phyloP scores from a whole-genome alignment of 2,888 invertebrate genomes.

The Aphrophora alni region DNA sequence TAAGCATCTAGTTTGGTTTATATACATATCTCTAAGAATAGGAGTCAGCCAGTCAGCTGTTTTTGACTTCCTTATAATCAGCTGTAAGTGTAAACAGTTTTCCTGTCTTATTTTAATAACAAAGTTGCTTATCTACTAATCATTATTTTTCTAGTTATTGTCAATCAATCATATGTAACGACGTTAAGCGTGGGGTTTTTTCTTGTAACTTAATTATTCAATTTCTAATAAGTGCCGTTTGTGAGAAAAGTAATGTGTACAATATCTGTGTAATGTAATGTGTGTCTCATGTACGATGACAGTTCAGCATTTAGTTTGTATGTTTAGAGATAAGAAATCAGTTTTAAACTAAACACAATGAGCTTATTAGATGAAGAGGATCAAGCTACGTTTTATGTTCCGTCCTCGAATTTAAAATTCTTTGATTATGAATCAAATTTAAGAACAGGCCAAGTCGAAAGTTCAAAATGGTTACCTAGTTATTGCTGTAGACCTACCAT shows the following conservation, averaged over 20 bases:
- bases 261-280: background rate
- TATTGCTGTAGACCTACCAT: background rate
- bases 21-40: too few species aligned
- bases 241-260: background rate
- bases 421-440: background rate
- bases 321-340: background rate
- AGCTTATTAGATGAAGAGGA: slow-evolving; percentile 21
- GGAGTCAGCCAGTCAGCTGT: background rate
- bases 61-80: background rate
- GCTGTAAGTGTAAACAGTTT: background rate
- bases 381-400: slow-evolving; percentile 36
- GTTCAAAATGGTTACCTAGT: background rate
- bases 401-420: slow-evolving; percentile 23
- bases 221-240: background rate
- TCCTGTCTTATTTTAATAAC: too few species aligned
- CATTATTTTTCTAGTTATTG: too few species aligned
- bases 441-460: background rate
- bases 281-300: background rate
- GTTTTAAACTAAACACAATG: background rate
- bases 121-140: too few species aligned
- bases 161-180: too few species aligned
- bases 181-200: too few species aligned
- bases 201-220: too few species aligned
- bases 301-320: background rate
- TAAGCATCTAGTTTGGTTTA: too few species aligned